Conservation (phyloP, 2,797 vertebrate species). For the Synanceia verrucosa region DNA sequence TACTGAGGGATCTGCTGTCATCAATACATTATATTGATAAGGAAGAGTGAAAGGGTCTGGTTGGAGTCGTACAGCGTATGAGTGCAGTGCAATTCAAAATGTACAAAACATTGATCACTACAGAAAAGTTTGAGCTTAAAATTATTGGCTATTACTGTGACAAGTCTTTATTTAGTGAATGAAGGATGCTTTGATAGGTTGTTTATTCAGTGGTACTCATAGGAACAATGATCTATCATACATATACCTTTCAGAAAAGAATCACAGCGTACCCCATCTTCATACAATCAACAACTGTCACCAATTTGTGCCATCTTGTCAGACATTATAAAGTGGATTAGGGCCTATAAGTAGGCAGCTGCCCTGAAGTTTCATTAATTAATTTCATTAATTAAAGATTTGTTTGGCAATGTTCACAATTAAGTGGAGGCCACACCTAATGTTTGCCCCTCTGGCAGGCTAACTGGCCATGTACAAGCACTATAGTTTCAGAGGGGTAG, state of each 20-base stretch:
- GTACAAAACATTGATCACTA: neutral
- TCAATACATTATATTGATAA: slow-evolving; percentile 61
- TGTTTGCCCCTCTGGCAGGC: neutral
- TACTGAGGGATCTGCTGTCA: slow-evolving; percentile 46
- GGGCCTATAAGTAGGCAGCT: neutral
- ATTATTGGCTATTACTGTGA: neutral
- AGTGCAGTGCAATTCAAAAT: neutral
- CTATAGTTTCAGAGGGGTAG: neutral
- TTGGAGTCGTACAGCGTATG: neutral
- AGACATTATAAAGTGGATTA: neutral
- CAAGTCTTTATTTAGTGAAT: neutral
- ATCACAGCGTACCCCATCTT: neutral
- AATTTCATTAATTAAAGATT: neutral
- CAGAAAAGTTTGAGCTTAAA: slow-evolving; percentile 5
- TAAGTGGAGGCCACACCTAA: neutral
- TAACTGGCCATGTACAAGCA: neutral
- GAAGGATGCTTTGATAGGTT: neutral
- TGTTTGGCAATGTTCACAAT: neutral
- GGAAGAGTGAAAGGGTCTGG: slow-evolving; percentile 24
- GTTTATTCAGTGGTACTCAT: too few species aligned
- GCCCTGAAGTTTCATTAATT: neutral
- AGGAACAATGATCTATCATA: too few species aligned
- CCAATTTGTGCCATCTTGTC: neutral
- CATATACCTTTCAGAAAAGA: neutral
- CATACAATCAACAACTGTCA: neutral